Percentiles rank a stretch among this genome's conserved stretches.
Evolutionary conservation across 2,113 vertebrate species (phyloP).

Genomic region (Hipposideros armiger): DNA sequence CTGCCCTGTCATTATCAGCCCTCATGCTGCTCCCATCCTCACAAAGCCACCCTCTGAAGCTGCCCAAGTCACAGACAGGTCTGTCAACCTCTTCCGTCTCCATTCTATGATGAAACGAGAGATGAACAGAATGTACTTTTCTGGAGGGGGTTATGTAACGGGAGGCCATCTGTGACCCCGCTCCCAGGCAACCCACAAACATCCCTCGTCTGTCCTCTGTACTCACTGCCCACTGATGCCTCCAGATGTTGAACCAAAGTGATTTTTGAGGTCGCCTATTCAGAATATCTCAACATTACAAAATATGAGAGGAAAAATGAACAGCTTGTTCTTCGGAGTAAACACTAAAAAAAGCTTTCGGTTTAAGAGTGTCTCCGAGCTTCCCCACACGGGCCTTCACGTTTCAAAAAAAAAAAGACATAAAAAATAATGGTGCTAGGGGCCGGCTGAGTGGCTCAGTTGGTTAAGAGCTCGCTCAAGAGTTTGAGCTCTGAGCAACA

Average conservation of each 20-base stretch:
- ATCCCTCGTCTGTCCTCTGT: not conserved
- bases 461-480: too few species aligned
- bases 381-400: constrained; percentile 5
- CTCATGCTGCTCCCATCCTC: not conserved
- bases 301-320: not conserved
- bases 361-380: not conserved
- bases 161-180: constrained; percentile 58
- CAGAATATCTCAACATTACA: not conserved
- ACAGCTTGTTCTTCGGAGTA: not conserved
- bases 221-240: not conserved
- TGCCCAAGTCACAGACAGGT: not conserved
- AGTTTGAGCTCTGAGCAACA: too few species aligned
- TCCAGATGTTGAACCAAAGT: constrained; percentile 69
- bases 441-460: too few species aligned
- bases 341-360: not conserved
- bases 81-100: constrained; percentile 42
- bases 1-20: constrained; percentile 50
- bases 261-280: constrained; percentile 49
- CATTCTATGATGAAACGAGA: not conserved
- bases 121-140: not conserved
- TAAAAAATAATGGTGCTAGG: not conserved
- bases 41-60: constrained; percentile 48
- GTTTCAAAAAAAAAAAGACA: not conserved
- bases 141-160: not conserved
- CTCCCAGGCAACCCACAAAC: not conserved